Evolutionary conservation across 2,797 vertebrate species (phyloP).

Genomic region (Fringilla coelebs): DNA sequence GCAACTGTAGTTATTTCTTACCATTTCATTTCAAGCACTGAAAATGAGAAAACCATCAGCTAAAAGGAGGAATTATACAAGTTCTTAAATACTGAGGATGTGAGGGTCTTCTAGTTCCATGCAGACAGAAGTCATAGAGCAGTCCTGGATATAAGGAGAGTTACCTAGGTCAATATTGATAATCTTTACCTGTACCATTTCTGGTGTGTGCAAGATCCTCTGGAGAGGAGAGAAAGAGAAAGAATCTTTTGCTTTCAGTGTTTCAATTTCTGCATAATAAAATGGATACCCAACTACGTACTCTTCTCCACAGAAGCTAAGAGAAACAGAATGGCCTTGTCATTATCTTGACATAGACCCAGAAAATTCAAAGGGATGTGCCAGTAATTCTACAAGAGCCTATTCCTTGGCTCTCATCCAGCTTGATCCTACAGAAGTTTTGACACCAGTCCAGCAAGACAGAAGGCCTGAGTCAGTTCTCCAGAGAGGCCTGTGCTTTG

Average conservation of each 20-base stretch:
- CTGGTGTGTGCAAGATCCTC: background rate
- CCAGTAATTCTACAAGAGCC: conserved; percentile 64
- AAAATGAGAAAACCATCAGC: background rate
- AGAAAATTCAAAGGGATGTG: conserved; percentile 61
- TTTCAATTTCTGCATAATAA: conserved; percentile 15
- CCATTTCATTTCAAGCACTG: background rate
- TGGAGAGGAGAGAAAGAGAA: background rate
- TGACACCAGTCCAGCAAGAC: conserved; percentile 64
- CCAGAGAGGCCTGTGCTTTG: conserved; percentile 53
- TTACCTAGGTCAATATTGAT: background rate
- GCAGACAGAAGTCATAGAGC: background rate
- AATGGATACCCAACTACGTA: background rate
- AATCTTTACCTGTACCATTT: background rate
- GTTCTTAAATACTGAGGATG: background rate
- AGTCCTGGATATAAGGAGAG: background rate
- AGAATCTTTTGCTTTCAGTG: background rate
- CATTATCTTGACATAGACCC: conserved; percentile 69
- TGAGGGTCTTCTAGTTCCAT: background rate
- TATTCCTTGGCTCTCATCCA: conserved; percentile 55
- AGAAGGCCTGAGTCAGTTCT: conserved; percentile 66
- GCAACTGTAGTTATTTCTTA: background rate
- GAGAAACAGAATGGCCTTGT: conserved; percentile 67
- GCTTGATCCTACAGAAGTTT: conserved; percentile 67
- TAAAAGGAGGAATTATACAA: background rate
- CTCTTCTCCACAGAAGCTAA: conserved; percentile 23